These are phyloP conservation scores for Parotocinclus haroldoi DNA, from an alignment of 2,797 vertebrate species.

Conservation along the genomic window DNA sequence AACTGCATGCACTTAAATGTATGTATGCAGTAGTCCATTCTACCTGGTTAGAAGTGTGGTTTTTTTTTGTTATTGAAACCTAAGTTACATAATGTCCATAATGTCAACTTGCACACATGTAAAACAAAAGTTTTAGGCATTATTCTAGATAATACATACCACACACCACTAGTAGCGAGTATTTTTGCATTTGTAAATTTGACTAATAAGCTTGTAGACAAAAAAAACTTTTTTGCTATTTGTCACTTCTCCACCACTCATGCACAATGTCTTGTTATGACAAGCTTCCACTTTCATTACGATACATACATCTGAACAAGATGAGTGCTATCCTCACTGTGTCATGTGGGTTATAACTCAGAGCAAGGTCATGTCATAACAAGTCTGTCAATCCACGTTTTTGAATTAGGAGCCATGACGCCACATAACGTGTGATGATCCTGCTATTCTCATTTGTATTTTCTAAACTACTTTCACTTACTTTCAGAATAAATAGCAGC, in stretches of 20 bases:
- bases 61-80: too few relatives aligned
- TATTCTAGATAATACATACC: too few relatives aligned
- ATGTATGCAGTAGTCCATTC: too few relatives aligned
- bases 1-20: too few relatives aligned
- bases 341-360: constrained; percentile 34
- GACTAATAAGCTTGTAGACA: not conserved
- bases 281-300: constrained; percentile 23
- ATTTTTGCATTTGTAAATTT: not conserved
- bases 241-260: not conserved
- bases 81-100: too few relatives aligned
- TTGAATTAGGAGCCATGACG: constrained; percentile 13
- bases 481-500: constrained; percentile 10
- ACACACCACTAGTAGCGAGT: too few relatives aligned
- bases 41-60: too few relatives aligned
- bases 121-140: too few relatives aligned
- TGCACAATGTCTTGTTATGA: constrained; percentile 16
- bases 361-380: constrained; percentile 29
- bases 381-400: constrained; percentile 24
- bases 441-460: not conserved
- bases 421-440: constrained; percentile 19
- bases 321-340: constrained; percentile 11
- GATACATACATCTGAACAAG: not conserved
- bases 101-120: too few relatives aligned
- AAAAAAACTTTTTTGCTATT: constrained; percentile 8
- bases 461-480: constrained; percentile 15